These are phyloP conservation scores for Silurus asotus DNA, from an alignment of 2,113 vertebrate species.

Conservation along the genomic window DNA sequence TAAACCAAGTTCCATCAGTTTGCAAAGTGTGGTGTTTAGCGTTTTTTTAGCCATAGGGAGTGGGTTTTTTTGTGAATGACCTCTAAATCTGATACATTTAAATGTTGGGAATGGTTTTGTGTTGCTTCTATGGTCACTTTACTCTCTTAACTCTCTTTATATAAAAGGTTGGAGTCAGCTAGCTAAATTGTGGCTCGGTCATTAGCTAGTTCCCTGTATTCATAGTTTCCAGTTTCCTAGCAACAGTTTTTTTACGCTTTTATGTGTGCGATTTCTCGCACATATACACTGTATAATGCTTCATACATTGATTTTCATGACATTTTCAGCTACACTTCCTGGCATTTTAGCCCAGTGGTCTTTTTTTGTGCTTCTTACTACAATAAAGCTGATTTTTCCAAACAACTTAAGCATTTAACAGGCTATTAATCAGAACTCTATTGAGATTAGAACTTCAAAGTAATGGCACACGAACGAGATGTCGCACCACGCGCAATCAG, in stretches of 20 bases:
- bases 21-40: neutral
- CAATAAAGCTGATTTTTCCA: neutral
- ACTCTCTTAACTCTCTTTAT: neutral
- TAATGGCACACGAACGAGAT: neutral
- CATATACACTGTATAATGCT: neutral
- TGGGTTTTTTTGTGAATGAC: neutral
- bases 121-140: neutral
- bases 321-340: neutral
- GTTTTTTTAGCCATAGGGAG: neutral
- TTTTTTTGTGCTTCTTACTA: neutral
- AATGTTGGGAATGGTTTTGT: neutral
- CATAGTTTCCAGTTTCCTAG: neutral
- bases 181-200: neutral
- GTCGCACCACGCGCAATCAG: neutral
- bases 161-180: neutral
- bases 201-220: neutral
- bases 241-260: neutral
- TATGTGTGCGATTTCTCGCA: neutral
- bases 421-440: neutral
- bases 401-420: neutral
- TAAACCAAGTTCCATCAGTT: neutral
- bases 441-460: slow-evolving; percentile 20
- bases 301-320: neutral
- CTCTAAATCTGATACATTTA: neutral
- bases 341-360: neutral